Evolutionary conservation across 2,888 invertebrate genomes (phyloP), one percentile per base, ranked within the genome.

Genomic region (Tiliacea citrago): DNA sequence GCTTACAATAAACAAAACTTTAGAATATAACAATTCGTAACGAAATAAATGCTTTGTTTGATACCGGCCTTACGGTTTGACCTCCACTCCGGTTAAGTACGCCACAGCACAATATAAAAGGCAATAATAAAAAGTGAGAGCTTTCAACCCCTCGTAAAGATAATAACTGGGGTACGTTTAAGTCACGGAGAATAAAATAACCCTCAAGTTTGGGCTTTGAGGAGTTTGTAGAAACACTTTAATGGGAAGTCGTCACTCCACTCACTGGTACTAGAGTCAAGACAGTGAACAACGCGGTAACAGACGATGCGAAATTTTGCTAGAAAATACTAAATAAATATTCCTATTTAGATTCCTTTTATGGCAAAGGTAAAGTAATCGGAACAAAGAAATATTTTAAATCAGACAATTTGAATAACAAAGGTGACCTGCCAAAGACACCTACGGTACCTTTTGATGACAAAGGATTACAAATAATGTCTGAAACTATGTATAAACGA

Each of bases 111-210:
- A 93, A 93, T 92, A 92, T 93, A 93, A 93, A 93, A 90, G 90
- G 92, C 91, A 92, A 94, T 94, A 94, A 93, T 92, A 94, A 94
- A 94, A 94, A 94, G 90, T 92, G 93, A 91, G 92, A 92, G 94
- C 93, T 94, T 93, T 95, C 93, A 95, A 93, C 94, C 94, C 94
- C 94, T 95, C 94, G 92, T 95, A 94, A 95, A 94, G 94, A 95
- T 95, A 95, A 94, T 94, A 94, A 94, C 93, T 91, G 80, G 89
- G 91, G 91, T 88, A 88, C 88, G 89, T 88, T 88, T 88, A 88
- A 92, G 90, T 91, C 91, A 90, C 89, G 88, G 89, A 80, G 88
- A 88, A 90, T 91, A 90, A 91, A 93, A 84, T 78, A 82, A 69
- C 89, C 88, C 85, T 83, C 83, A 90, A 91, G 85, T 89, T 89